phyloP scores from a whole-genome alignment of 2,888 invertebrate species.

The Scaptomyza tumidula region DNA sequence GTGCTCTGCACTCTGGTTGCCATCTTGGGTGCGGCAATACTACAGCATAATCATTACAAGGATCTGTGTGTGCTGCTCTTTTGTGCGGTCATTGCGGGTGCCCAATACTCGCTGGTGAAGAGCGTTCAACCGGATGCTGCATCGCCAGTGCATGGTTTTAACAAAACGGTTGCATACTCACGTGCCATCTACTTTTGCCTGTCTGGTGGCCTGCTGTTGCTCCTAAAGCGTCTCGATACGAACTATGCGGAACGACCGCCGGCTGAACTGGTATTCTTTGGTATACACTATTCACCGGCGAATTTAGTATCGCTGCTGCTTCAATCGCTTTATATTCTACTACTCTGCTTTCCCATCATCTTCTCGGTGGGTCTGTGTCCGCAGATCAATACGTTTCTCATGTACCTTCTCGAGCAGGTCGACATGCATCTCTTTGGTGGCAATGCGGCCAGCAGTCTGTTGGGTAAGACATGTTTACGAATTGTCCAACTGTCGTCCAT shows the following conservation, averaged over 20 bases:
- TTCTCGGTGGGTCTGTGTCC: constrained; percentile 98
- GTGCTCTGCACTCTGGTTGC: constrained; percentile 93
- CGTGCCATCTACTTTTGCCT: constrained; percentile 97
- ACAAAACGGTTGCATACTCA: constrained; percentile 96
- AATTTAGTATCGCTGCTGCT: constrained; percentile 88
- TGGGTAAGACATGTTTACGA: constrained; percentile 85
- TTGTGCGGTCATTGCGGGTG: constrained; percentile 98
- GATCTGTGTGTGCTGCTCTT: constrained; percentile 97
- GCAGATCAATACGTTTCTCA: constrained; percentile 97
- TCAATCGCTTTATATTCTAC: constrained; percentile 91
- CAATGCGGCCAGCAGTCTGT: constrained; percentile 93
- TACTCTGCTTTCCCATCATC: constrained; percentile 95
- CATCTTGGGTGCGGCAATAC: constrained; percentile 92
- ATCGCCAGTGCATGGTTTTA: constrained; percentile 99
- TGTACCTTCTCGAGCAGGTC: constrained; percentile 98
- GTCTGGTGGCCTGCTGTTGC: constrained; percentile 87
- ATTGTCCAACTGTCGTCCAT: background rate
- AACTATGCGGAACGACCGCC: constrained; percentile 68
- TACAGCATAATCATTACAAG: constrained; percentile 93
- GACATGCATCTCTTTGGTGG: constrained; percentile 96
- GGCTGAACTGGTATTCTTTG: constrained; percentile 73
- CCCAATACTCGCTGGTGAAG: constrained; percentile 98
- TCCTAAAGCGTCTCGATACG: constrained; percentile 77
- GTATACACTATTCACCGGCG: constrained; percentile 85
- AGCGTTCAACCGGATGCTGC: constrained; percentile 99